These are phyloP conservation scores for Halcyon senegalensis DNA, from an alignment of 2,113 vertebrate genomes.

Conservation along the genomic window DNA sequence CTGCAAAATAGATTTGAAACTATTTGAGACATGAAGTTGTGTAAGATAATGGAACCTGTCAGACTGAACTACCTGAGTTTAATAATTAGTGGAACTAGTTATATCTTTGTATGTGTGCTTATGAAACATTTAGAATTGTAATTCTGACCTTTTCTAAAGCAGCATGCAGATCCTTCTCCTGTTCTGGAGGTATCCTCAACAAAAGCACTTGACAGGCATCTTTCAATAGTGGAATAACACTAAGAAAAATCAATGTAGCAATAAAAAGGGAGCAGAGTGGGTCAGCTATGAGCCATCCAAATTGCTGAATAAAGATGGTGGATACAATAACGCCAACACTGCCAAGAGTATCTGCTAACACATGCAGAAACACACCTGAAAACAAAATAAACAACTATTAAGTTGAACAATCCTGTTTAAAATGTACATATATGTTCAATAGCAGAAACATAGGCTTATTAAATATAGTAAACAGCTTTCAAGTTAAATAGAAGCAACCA, in stretches of 20 bases:
- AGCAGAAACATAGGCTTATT: not conserved
- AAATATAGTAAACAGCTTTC: not conserved
- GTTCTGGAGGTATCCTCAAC: conserved; percentile 86
- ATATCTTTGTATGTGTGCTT: not conserved
- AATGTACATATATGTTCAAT: not conserved
- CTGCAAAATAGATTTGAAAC: not conserved
- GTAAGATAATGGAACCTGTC: not conserved
- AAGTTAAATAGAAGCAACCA: not conserved
- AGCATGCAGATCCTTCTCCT: conserved; percentile 89
- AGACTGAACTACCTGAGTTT: not conserved
- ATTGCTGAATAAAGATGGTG: conserved; percentile 95
- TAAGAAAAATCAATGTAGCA: conserved; percentile 93
- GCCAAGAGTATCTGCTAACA: conserved; percentile 95
- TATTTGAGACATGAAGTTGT: not conserved
- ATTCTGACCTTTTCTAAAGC: conserved; percentile 92
- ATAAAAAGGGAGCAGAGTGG: conserved; percentile 98
- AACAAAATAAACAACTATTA: conserved; percentile 31
- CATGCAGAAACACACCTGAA: conserved; percentile 94
- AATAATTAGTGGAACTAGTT: not conserved
- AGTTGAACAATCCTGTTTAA: not conserved
- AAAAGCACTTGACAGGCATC: conserved; percentile 94
- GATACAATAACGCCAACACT: conserved; percentile 97
- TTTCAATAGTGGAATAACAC: conserved; percentile 94
- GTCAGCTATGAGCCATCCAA: conserved; percentile 97
- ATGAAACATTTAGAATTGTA: not conserved